Percentiles rank a stretch among this genome's conserved stretches.
Conservation (phyloP, 2,113 vertebrate species). For the Zosterops borbonicus region DNA sequence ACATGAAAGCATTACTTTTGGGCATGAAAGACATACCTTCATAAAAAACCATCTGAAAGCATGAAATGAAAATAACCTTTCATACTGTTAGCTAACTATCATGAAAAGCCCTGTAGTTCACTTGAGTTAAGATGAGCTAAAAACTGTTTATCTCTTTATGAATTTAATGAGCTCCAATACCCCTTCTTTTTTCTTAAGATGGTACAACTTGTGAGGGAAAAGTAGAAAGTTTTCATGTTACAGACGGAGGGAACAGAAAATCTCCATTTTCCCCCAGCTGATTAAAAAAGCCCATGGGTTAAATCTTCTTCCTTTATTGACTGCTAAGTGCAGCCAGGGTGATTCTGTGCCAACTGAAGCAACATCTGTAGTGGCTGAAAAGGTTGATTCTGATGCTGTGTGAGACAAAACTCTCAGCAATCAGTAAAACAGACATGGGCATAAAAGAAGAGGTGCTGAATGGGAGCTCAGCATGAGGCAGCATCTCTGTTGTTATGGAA, state of each 20-base stretch:
- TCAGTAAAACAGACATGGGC: not conserved
- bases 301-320: not conserved
- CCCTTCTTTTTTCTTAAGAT: not conserved
- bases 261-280: fast-evolving
- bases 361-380: fast-evolving
- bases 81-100: not conserved
- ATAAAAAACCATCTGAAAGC: not conserved
- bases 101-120: not conserved
- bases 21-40: not conserved
- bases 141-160: not conserved
- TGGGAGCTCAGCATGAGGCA: not conserved
- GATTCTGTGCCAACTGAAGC: not conserved
- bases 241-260: not conserved
- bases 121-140: not conserved
- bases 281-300: not conserved
- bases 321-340: not conserved
- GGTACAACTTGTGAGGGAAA: not conserved
- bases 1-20: not conserved
- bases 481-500: not conserved
- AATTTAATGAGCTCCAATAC: not conserved
- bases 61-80: not conserved
- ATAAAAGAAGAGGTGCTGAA: no score
- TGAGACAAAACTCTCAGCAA: not conserved
- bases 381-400: not conserved
- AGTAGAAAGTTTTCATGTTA: not conserved